These are phyloP conservation scores for Oxygymnocypris stewartii DNA, from an alignment of 2,113 vertebrate genomes.

Conservation along the genomic window DNA sequence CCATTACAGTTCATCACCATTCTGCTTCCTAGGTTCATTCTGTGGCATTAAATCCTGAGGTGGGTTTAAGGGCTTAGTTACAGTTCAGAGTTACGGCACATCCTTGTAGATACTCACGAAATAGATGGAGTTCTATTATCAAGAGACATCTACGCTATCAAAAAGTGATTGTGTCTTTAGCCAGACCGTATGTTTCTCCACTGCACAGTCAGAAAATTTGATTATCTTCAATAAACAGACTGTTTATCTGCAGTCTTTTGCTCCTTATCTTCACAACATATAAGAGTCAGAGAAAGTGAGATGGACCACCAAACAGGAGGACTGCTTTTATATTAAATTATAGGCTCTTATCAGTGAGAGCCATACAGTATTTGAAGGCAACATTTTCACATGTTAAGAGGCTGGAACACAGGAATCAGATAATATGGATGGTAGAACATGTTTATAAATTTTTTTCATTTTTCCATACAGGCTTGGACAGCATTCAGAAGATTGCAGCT, in stretches of 20 bases:
- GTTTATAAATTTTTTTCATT: not conserved
- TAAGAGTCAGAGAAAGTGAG: slow-evolving; percentile 23
- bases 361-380: slow-evolving; percentile 50
- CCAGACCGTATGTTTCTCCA: slow-evolving; percentile 23
- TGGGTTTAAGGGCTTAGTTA: slow-evolving; percentile 35
- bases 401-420: not conserved
- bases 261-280: slow-evolving; percentile 59
- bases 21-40: slow-evolving; percentile 59
- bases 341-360: slow-evolving; percentile 38
- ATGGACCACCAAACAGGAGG: slow-evolving; percentile 43
- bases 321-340: slow-evolving; percentile 20
- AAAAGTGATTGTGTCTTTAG: slow-evolving; percentile 30
- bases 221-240: slow-evolving; percentile 45
- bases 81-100: not conserved
- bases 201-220: slow-evolving; percentile 3
- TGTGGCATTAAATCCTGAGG: slow-evolving; percentile 54
- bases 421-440: not conserved
- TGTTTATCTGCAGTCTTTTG: slow-evolving; percentile 60
- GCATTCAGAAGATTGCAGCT: slow-evolving; percentile 88
- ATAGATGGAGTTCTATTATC: slow-evolving; percentile 39
- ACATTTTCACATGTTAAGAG: not conserved
- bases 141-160: slow-evolving; percentile 20
- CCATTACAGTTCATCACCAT: slow-evolving; percentile 51
- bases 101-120: slow-evolving; percentile 50
- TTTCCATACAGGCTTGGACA: slow-evolving; percentile 85